Percentiles rank a stretch among this genome's conserved stretches.
phyloP scores from a whole-genome alignment of 2,888 invertebrate species.

The Brachyopa scutellaris region DNA sequence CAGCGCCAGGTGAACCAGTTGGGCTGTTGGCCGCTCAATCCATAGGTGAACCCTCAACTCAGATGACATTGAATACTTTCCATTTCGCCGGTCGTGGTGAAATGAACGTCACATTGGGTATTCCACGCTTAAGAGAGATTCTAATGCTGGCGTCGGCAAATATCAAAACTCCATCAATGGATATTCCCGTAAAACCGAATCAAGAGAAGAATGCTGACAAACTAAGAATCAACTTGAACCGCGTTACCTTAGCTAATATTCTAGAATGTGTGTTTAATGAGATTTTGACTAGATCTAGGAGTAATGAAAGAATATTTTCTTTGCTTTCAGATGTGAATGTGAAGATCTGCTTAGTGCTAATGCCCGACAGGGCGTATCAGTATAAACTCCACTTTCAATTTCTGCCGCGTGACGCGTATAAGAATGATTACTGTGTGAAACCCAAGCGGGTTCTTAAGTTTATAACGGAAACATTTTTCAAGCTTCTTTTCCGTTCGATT shows the following conservation, averaged over 20 bases:
- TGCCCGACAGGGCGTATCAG: constrained; percentile 84
- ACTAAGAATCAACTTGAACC: constrained; percentile 88
- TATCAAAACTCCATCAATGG: constrained; percentile 98
- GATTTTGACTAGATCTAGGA: not conserved
- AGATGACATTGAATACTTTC: constrained; percentile 99
- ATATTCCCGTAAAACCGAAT: constrained; percentile 90
- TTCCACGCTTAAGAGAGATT: constrained; percentile 97
- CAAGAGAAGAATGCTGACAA: constrained; percentile 85
- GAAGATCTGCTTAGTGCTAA: constrained; percentile 82
- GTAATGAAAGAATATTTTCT: not conserved
- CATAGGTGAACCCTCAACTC: constrained; percentile 99
- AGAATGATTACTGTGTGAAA: constrained; percentile 87
- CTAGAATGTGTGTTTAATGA: constrained; percentile 83
- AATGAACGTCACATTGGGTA: constrained; percentile 99
- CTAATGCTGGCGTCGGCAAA: constrained; percentile 97
- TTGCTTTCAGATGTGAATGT: constrained; percentile 78
- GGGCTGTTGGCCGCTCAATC: constrained; percentile 96
- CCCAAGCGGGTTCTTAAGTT: constrained; percentile 87
- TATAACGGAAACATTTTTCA: constrained; percentile 89
- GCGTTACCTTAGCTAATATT: constrained; percentile 90
- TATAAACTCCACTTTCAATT: constrained; percentile 89
- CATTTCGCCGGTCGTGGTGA: constrained; percentile 99
- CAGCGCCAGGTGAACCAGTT: constrained; percentile 97
- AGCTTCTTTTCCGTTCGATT: constrained; percentile 85
- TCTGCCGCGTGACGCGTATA: constrained; percentile 88